These are phyloP conservation scores for Narcine bancroftii DNA, from an alignment of 2,113 vertebrate genomes.

Conservation along the genomic window DNA sequence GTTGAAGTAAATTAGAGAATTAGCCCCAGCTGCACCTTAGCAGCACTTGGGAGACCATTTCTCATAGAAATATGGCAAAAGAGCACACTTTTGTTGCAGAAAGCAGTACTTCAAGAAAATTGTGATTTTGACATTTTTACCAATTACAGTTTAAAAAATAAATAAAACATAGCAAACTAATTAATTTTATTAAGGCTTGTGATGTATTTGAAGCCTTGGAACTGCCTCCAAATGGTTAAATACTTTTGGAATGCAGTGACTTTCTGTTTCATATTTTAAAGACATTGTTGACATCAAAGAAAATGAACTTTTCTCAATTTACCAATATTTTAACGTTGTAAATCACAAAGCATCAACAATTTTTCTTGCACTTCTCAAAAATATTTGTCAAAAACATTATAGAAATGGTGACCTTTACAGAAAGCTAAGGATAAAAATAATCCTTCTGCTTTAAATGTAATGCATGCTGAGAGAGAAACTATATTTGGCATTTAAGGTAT, in stretches of 20 bases:
- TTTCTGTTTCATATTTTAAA: not conserved
- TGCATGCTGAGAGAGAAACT: not conserved
- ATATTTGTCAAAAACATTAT: not conserved
- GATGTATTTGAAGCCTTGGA: not conserved
- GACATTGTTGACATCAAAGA: not conserved
- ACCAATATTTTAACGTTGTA: not conserved
- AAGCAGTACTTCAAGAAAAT: not conserved
- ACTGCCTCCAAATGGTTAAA: not conserved
- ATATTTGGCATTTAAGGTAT: not conserved
- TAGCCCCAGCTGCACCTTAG: not conserved
- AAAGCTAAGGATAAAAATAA: not conserved
- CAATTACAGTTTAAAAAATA: not conserved
- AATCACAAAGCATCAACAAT: not conserved
- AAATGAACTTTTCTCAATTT: not conserved
- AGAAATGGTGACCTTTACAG: not conserved
- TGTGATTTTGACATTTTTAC: not conserved
- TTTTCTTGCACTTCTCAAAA: not conserved
- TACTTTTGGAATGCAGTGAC: not conserved
- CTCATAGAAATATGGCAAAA: not conserved
- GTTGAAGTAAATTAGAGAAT: not conserved
- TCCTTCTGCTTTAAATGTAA: not conserved
- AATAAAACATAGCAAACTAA: not conserved
- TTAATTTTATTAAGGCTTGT: not conserved
- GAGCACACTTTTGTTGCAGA: not conserved
- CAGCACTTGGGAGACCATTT: not conserved